Conservation (phyloP, 2,888 invertebrate genomes). For the Andrena camellia region DNA sequence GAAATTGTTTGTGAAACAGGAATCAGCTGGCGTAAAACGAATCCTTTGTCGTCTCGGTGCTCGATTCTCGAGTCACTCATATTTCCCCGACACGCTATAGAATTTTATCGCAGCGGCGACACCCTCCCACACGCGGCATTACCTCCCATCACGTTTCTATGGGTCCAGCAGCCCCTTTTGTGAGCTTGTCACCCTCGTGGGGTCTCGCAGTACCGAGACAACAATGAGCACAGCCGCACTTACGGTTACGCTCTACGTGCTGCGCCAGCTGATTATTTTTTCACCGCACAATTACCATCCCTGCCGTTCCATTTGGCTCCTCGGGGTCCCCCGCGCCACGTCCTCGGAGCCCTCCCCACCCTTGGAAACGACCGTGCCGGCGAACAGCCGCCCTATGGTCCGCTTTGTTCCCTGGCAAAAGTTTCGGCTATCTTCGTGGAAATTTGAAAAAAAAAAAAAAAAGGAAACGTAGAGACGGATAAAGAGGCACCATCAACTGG, state of each 20-base stretch:
- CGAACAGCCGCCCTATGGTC: neutral
- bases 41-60: conserved; percentile 10
- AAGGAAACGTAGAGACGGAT: neutral
- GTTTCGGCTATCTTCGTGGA: conserved; percentile 28
- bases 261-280: conserved; percentile 81
- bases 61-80: conserved; percentile 42
- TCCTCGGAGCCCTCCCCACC: conserved; percentile 49
- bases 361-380: conserved; percentile 25
- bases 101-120: conserved; percentile 48
- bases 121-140: conserved; percentile 46
- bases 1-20: neutral
- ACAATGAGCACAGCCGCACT: conserved; percentile 62
- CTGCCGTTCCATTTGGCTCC: conserved; percentile 59
- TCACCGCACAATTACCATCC: conserved; percentile 79
- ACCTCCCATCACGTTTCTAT: conserved; percentile 64
- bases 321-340: conserved; percentile 9
- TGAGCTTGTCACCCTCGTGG: conserved; percentile 54
- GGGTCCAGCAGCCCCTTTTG: conserved; percentile 58
- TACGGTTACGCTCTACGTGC: conserved; percentile 69
- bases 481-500: neutral
- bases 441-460: conserved; percentile 31
- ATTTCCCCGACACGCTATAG: conserved; percentile 55
- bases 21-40: conserved; percentile 5
- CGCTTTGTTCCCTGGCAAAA: neutral
- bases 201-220: conserved; percentile 38